A percentile compares a stretch with the other conserved stretches of the same genome.
Conservation (phyloP, 2,888 invertebrate species). For the Danaus chrysippus region DNA sequence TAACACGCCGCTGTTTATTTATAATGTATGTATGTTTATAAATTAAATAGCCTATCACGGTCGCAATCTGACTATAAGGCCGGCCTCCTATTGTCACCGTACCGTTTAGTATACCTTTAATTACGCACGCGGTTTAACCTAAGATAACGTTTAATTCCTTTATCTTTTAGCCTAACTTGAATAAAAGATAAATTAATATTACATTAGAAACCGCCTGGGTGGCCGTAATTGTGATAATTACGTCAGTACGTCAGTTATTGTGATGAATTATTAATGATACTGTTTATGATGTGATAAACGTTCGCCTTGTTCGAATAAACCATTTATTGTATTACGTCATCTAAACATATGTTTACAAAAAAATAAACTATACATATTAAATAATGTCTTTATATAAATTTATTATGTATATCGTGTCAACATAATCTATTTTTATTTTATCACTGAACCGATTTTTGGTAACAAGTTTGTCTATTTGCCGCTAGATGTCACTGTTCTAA, state of each 20-base stretch:
- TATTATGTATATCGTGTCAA: too few species aligned
- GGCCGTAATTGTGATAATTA: slow-evolving; percentile 75
- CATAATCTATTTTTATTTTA: too few species aligned
- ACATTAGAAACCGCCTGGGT: slow-evolving; percentile 56
- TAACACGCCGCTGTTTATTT: slow-evolving; percentile 27
- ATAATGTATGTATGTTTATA: slow-evolving; percentile 27
- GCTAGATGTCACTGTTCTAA: slow-evolving; percentile 57
- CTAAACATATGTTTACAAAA: background rate
- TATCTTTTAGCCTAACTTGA: slow-evolving; percentile 50
- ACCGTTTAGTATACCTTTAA: slow-evolving; percentile 56
- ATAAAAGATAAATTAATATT: slow-evolving; percentile 58
- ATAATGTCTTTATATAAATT: too few species aligned
- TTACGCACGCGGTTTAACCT: slow-evolving; percentile 53
- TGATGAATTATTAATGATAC: slow-evolving; percentile 71
- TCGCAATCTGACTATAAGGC: slow-evolving; percentile 40
- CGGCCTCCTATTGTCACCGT: slow-evolving; percentile 59
- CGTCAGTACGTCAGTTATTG: slow-evolving; percentile 68
- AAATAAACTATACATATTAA: too few species aligned
- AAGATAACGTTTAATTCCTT: slow-evolving; percentile 56
- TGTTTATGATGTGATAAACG: slow-evolving; percentile 28
- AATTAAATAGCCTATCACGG: slow-evolving; percentile 39
- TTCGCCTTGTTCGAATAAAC: slow-evolving; percentile 4
- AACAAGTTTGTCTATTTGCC: slow-evolving; percentile 47
- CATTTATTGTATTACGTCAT: background rate
- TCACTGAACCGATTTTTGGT: too few species aligned